Evolutionary conservation across 2,888 invertebrate species (phyloP).

Genomic region (Ashinkailepas kermadecensis): DNA sequence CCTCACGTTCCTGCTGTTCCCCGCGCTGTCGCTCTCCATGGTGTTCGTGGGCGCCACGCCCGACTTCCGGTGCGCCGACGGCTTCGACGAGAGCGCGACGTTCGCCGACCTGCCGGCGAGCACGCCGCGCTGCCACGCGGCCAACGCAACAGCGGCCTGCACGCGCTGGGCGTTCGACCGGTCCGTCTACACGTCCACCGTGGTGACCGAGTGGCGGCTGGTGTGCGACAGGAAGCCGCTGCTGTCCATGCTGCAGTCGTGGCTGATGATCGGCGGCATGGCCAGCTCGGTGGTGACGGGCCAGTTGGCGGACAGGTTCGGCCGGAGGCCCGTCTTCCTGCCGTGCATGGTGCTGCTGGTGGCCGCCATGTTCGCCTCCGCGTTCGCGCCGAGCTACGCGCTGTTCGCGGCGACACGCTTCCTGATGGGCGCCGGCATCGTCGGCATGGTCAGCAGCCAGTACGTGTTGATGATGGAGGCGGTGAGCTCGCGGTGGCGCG

Average conservation of each 20-base stretch:
- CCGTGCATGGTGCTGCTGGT: constrained; percentile 33
- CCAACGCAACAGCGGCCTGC: not conserved
- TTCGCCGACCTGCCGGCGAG: constrained; percentile 18
- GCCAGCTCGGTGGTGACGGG: constrained; percentile 32
- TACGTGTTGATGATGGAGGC: constrained; percentile 48
- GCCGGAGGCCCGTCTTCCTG: constrained; percentile 33
- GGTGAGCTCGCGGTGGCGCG: constrained; percentile 37
- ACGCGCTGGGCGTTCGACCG: constrained; percentile 27
- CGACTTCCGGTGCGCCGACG: not conserved
- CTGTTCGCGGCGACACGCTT: constrained; percentile 34
- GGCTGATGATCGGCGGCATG: constrained; percentile 33
- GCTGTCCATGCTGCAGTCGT: constrained; percentile 31
- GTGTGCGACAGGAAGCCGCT: constrained; percentile 31
- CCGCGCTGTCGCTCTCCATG: not conserved
- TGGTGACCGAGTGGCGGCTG: constrained; percentile 33
- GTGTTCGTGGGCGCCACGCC: constrained; percentile 25
- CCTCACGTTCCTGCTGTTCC: constrained; percentile 20
- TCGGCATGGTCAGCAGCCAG: constrained; percentile 27
- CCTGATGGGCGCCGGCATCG: constrained; percentile 27
- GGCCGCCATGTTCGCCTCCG: constrained; percentile 30
- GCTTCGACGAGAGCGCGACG: not conserved
- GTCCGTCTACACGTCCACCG: constrained; percentile 28
- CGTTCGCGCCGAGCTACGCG: constrained; percentile 32
- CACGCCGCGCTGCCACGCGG: not conserved
- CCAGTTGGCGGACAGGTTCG: constrained; percentile 33